Percentiles rank a stretch among this genome's conserved stretches.
phyloP scores from a whole-genome alignment of 2,113 vertebrate genomes.

The Columba livia region DNA sequence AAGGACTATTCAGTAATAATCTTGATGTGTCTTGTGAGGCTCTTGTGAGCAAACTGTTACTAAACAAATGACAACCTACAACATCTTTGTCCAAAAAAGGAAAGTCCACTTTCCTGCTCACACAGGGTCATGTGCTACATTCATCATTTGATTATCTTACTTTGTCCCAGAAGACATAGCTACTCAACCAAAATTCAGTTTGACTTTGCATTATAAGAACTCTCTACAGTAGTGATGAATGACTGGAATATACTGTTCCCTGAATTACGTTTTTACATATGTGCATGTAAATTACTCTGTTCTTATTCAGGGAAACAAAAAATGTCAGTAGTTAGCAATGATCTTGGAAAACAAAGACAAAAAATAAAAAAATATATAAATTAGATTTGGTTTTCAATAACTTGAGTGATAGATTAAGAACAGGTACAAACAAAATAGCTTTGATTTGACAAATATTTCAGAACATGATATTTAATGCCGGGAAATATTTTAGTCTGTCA shows the following conservation, averaged over 20 bases:
- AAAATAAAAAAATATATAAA: neutral
- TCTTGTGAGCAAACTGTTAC: neutral
- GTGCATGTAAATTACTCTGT: neutral
- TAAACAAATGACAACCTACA: neutral
- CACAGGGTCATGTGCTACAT: neutral
- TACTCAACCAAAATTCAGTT: neutral
- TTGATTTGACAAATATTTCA: neutral
- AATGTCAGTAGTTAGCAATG: neutral
- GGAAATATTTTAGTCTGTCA: neutral
- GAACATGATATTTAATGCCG: neutral
- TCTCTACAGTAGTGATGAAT: neutral
- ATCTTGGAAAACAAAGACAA: neutral
- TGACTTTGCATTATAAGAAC: neutral
- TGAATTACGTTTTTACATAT: neutral
- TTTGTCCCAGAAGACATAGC: neutral
- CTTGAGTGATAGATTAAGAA: neutral
- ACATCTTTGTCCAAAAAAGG: neutral
- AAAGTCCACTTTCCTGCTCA: neutral
- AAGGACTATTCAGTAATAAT: neutral
- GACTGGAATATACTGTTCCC: neutral
- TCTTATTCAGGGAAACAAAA: neutral
- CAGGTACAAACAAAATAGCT: neutral
- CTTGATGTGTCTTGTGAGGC: neutral
- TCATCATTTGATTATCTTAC: neutral
- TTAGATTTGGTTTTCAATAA: neutral